These are phyloP conservation scores for Amblyopsis hoosieri DNA, from an alignment of 2,797 vertebrate species.

Conservation along the genomic window DNA sequence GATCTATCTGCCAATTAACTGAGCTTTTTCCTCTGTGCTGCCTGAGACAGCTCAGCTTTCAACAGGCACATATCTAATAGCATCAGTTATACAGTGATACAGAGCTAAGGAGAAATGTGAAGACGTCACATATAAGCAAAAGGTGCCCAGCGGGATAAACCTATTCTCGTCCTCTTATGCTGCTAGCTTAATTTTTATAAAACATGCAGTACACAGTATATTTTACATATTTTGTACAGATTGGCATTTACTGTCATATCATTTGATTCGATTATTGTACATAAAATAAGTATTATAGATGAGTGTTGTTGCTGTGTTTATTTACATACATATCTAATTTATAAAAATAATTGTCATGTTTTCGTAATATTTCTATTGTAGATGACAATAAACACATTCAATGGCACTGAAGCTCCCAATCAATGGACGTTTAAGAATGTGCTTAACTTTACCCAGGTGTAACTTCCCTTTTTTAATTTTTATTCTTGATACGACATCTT, in stretches of 20 bases:
- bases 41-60: slow-evolving; percentile 1
- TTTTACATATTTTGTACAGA: slow-evolving; percentile 70
- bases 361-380: slow-evolving; percentile 50
- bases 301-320: slow-evolving; percentile 59
- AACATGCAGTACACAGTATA: slow-evolving; percentile 54
- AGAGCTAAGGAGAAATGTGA: slow-evolving; percentile 23
- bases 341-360: slow-evolving; percentile 52
- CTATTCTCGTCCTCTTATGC: slow-evolving; percentile 59
- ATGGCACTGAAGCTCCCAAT: slow-evolving; percentile 13
- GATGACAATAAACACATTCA: slow-evolving; percentile 22
- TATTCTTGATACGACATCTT: too few species aligned
- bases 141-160: slow-evolving; percentile 44
- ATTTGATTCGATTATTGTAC: slow-evolving; percentile 64
- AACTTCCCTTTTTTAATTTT: too few species aligned
- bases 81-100: slow-evolving; percentile 19
- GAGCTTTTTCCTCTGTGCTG: slow-evolving; percentile 17
- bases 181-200: slow-evolving; percentile 70
- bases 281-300: slow-evolving; percentile 59
- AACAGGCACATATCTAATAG: slow-evolving; percentile 16
- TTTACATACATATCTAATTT: slow-evolving; percentile 70
- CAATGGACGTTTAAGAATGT: too few species aligned
- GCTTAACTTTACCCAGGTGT: too few species aligned
- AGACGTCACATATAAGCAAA: slow-evolving; percentile 35
- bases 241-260: slow-evolving; percentile 47
- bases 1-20: slow-evolving; percentile 53